Evolutionary conservation across 2,888 invertebrate genomes (phyloP), one percentile per base, ranked within the genome.

Genomic region (Aricia artaxerxes): DNA sequence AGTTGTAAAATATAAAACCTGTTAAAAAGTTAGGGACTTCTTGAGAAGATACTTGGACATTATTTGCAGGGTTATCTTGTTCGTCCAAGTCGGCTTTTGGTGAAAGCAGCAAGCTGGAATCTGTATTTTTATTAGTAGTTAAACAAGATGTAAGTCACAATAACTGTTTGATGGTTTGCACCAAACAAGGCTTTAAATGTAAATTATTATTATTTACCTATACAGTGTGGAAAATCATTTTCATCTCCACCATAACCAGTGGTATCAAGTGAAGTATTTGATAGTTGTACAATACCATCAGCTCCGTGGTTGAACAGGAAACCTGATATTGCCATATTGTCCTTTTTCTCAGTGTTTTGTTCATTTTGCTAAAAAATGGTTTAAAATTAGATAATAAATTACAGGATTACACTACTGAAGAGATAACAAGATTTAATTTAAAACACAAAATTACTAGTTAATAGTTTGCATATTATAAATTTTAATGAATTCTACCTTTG

Each of bases 1-100:
- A 6, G 7, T 6, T 64, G 64, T 64, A 13, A 13, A 35, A 69
- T 35, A 69, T 13, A 35, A 38, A 38, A 92, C 94, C 93, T 87
- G 91, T 86, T 73, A 93, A 86, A 83, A 93, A 92, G 82, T 89
- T 91, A 1, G 93, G 91, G 16, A 88, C 87, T 79, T 91, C 92
- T 85, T 91, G 91, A 38, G 91, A 90, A 73, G 82, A 80, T 1
- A 85, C 84, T 82, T 89, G 87, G 79, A 77, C 61, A 80, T 87
- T 87, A 57, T 87, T 86, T 73, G 79, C 83, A 82, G 80, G 82
- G 61, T 57, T 78, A 79, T 82, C 78, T 53, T 85, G 84, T 79
- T 87, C 82, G 69, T 87, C 84, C 76, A 87, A 77, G 82, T 93
- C 90, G 79, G 89, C 91, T 85, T 93, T 94, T 61, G 94, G 94